These are phyloP conservation scores for Azorinus chamasolen DNA, from an alignment of 2,888 invertebrate genomes.

Conservation along the genomic window DNA sequence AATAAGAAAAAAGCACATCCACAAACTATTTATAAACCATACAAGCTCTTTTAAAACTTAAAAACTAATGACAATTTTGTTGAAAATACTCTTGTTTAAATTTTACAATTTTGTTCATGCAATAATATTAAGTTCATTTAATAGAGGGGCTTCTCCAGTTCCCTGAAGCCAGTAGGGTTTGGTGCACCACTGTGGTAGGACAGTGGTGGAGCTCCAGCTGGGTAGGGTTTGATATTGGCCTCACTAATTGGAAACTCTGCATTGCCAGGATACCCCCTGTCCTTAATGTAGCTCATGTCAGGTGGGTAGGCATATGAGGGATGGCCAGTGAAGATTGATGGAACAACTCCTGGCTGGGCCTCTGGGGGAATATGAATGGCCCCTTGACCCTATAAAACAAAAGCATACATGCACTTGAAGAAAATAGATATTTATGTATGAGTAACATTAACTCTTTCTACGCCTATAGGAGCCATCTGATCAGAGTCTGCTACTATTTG, in stretches of 20 bases:
- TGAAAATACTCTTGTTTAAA: too few relatives aligned
- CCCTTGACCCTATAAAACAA: conserved; percentile 81
- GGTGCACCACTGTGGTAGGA: conserved; percentile 82
- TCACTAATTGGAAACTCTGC: conserved; percentile 69
- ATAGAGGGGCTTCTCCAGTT: conserved; percentile 9
- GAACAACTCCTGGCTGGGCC: conserved; percentile 81
- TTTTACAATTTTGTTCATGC: too few relatives aligned
- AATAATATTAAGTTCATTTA: conserved; percentile 5
- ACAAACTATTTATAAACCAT: too few relatives aligned
- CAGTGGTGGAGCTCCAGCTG: conserved; percentile 84
- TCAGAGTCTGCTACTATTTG: too few relatives aligned
- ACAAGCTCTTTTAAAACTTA: too few relatives aligned
- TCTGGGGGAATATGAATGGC: conserved; percentile 79
- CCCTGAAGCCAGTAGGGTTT: conserved; percentile 82
- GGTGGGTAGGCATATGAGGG: conserved; percentile 85
- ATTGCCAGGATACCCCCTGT: conserved; percentile 82
- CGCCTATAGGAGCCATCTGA: too few relatives aligned
- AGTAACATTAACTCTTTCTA: too few relatives aligned
- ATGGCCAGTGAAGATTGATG: conserved; percentile 85
- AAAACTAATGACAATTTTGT: too few relatives aligned
- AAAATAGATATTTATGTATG: too few relatives aligned
- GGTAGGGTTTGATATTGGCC: conserved; percentile 72
- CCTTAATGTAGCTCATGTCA: conserved; percentile 81
- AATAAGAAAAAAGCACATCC: too few relatives aligned
- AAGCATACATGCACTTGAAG: too few relatives aligned